These are phyloP conservation scores for Emydura subglobosa DNA, from an alignment of 2,113 vertebrate species.

Conservation along the genomic window DNA sequence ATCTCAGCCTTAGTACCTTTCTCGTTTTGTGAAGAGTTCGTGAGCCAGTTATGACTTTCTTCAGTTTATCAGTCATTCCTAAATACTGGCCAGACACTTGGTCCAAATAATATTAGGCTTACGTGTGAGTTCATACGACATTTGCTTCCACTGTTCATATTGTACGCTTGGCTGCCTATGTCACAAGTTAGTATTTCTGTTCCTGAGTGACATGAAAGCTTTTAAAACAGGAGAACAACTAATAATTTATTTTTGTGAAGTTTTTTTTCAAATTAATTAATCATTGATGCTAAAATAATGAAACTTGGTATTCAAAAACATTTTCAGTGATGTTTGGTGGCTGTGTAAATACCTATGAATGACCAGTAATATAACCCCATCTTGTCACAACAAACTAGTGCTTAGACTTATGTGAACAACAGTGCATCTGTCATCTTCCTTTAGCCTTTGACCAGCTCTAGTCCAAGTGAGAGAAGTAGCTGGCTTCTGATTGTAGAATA, in stretches of 20 bases:
- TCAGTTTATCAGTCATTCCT: background rate
- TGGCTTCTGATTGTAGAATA: background rate
- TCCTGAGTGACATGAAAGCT: background rate
- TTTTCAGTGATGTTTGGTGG: background rate
- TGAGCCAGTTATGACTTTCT: background rate
- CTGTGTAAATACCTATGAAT: rapidly evolving
- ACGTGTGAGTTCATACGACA: background rate
- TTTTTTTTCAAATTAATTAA: background rate
- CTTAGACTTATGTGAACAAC: rapidly evolving
- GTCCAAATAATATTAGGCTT: background rate
- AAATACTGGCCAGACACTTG: background rate
- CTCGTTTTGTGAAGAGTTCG: background rate
- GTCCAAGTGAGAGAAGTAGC: rapidly evolving
- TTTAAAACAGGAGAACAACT: background rate
- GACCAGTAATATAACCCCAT: rapidly evolving
- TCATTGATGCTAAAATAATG: background rate
- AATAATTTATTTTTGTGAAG: background rate
- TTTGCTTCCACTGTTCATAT: background rate
- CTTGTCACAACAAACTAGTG: rapidly evolving
- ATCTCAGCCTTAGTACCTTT: background rate
- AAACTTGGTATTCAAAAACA: background rate
- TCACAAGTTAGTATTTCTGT: background rate
- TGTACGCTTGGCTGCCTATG: background rate
- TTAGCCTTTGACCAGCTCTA: background rate
- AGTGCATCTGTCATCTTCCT: rapidly evolving